A percentile compares a stretch with the other conserved stretches of the same genome.
These are phyloP conservation scores for Marcusenius ussheri DNA, from an alignment of 2,113 vertebrate species.

Conservation along the genomic window DNA sequence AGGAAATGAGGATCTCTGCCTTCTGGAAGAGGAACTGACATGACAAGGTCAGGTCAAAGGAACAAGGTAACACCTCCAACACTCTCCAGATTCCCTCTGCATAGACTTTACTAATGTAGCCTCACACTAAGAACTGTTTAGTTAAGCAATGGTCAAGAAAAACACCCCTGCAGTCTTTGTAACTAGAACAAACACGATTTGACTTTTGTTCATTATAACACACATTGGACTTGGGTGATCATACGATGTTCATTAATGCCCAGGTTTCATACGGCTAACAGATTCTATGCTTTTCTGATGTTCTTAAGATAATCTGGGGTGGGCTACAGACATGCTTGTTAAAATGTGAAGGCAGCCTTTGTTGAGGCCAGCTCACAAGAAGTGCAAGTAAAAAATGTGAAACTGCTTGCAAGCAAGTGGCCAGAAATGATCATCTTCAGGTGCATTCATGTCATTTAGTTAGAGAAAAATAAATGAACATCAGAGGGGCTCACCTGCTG, in stretches of 20 bases:
- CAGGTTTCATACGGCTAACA: background rate
- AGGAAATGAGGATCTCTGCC: conserved; percentile 46
- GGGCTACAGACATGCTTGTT: background rate
- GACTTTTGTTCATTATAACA: background rate
- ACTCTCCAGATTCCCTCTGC: conserved; percentile 43
- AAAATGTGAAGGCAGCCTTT: background rate
- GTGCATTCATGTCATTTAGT: background rate
- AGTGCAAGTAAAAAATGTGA: background rate
- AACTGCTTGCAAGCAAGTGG: background rate
- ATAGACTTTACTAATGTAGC: conserved; percentile 38
- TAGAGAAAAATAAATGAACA: background rate
- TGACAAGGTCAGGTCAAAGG: conserved; percentile 57
- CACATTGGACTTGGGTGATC: background rate
- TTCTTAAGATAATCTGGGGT: background rate
- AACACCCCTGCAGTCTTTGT: background rate
- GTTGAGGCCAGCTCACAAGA: background rate
- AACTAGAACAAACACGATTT: background rate
- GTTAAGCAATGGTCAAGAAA: background rate
- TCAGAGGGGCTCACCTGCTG: background rate
- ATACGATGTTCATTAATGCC: background rate
- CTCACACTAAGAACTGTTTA: background rate
- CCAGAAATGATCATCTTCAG: background rate
- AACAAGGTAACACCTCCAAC: conserved; percentile 40
- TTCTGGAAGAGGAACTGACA: conserved; percentile 40
- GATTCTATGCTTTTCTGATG: background rate